phyloP scores from a whole-genome alignment of 2,113 vertebrate genomes.

The Raja brachyura region DNA sequence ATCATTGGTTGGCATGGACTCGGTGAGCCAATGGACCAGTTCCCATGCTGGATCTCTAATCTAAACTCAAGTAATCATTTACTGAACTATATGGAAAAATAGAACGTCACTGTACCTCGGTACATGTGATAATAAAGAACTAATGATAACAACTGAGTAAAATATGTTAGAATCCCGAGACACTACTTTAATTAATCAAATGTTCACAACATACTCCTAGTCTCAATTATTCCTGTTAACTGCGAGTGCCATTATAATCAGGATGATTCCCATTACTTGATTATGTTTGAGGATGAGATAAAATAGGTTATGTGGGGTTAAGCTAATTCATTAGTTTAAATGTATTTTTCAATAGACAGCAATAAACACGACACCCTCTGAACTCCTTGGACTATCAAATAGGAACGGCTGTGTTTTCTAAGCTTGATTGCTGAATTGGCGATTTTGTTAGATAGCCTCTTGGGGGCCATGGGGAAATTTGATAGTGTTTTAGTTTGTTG shows the following conservation, averaged over 20 bases:
- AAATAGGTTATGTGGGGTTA: background rate
- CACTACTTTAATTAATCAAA: background rate
- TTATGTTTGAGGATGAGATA: background rate
- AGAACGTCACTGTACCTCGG: too few relatives aligned
- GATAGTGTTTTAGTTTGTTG: background rate
- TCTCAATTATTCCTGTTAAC: background rate
- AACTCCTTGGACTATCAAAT: background rate
- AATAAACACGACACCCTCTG: background rate
- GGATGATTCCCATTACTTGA: background rate
- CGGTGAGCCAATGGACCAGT: too few relatives aligned
- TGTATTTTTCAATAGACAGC: background rate
- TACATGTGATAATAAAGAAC: too few relatives aligned
- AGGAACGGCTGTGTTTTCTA: background rate
- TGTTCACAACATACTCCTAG: background rate
- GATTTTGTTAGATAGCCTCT: background rate
- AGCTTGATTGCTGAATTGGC: background rate
- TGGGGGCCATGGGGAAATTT: background rate
- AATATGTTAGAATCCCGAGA: background rate
- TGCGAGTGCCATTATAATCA: background rate
- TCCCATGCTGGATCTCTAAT: too few relatives aligned
- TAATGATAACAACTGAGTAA: background rate
- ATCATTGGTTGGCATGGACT: too few relatives aligned
- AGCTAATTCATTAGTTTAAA: background rate
- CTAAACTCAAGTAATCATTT: too few relatives aligned
- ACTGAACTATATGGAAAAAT: too few relatives aligned